Percentiles rank a stretch among this genome's conserved stretches.
Evolutionary conservation across 2,888 invertebrate genomes (phyloP).

Genomic region (Eupsilia transversa): DNA sequence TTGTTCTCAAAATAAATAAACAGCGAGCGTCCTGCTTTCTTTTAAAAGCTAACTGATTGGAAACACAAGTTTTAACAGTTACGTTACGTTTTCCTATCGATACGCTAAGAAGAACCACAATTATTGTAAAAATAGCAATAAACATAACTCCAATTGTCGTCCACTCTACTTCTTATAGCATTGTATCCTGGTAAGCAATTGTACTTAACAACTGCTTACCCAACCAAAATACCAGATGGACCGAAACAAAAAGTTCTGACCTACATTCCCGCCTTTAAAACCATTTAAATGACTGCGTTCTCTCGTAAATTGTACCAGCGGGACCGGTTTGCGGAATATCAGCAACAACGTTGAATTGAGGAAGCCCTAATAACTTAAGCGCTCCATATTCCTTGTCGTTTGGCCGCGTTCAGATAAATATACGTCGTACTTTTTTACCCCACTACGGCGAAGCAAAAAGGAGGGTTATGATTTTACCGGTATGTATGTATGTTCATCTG

Average conservation of each 20-base stretch:
- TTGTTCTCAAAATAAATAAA: constrained; percentile 19
- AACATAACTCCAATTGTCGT: not conserved
- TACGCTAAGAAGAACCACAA: too few relatives aligned
- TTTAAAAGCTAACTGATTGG: constrained; percentile 1
- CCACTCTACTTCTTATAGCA: not conserved
- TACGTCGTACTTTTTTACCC: constrained; percentile 59
- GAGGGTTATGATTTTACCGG: too few relatives aligned
- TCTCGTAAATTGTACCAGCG: constrained; percentile 54
- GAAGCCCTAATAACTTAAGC: constrained; percentile 79
- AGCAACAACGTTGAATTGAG: constrained; percentile 81
- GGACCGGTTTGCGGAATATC: constrained; percentile 78
- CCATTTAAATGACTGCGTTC: constrained; percentile 28
- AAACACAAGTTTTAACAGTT: constrained; percentile 12
- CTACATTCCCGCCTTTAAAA: constrained; percentile 38
- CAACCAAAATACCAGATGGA: not conserved
- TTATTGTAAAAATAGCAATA: not conserved
- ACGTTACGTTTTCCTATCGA: not conserved
- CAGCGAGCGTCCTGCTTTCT: not conserved
- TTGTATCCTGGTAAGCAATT: not conserved
- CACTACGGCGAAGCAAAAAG: too few relatives aligned
- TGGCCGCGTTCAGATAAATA: constrained; percentile 64
- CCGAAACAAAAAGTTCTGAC: constrained; percentile 31
- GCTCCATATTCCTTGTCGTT: constrained; percentile 71
- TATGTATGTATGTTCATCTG: too few relatives aligned
- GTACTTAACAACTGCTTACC: not conserved